Evolutionary conservation across 2,888 invertebrate genomes (phyloP), one percentile per base, ranked within the genome.

Genomic region (Agrilus cyanescens): DNA sequence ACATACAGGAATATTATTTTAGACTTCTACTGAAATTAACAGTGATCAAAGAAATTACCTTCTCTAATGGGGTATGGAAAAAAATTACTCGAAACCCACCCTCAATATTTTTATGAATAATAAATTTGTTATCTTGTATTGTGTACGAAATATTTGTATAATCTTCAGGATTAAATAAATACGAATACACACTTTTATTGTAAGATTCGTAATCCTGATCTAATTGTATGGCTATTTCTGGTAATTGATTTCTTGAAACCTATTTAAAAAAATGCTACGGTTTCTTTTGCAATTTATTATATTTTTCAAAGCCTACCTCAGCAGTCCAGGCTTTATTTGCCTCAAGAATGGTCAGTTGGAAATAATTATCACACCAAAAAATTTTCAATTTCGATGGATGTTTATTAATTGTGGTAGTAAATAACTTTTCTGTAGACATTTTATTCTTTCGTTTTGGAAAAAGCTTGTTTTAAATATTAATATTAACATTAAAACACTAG

Each of bases 61-160:
- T 36, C 32, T 50, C 37, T 35, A 55, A 43, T 18, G 40, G 43
- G 34, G 46, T 46, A 39, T 41, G 33, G 39, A 55, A 53, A 46
- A 46, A 52, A 45, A 53, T 52, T 30, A 49, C 35, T 25, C 38
- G 46, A 16, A 54, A 40, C 15, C 49, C 43, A 12, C 31, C 43
- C 30, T 41, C 38, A 15, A 46, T 25, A 16, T 40, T 43, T 7
- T 48, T 50, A 37, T 47, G 46, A 12, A 55, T 41, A 32, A 46
- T 15, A 40, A 54, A 55, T 33, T 49, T 38, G 4, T 43, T 38
- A 29, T 49, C 40, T 15, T 41, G 36, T 3, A 53, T 34, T 25
- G 44, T 40, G 38, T 50, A 44, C 20, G 29, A 37, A 16, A 50
- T 32, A 36, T 44, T 34, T 30, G 38, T 12, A 7, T 43, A n/a